Base-by-base conservation (phyloP, 2,888 invertebrate genomes). In the Hofmannophila pseudospretella region DNA sequence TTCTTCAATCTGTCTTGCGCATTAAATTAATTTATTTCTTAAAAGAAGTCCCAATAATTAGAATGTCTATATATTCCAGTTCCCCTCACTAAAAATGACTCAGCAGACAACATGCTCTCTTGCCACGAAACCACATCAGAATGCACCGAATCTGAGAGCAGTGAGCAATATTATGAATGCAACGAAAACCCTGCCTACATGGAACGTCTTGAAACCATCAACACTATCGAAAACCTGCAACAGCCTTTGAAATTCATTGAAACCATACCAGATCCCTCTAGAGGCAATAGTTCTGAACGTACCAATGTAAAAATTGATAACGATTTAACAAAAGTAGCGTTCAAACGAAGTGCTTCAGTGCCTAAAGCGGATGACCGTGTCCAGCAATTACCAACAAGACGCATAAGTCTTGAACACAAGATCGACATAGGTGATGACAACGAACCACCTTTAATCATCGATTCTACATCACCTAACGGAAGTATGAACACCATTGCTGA, bases 81-180 rank as follows among this genome's bases (percentile, higher is more conserved):
- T 60, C 82, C 85, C 0, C 65, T 86, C 4, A 75, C 70, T 16
- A 86, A 86, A 52, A 86, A 85, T 41, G 84, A 86, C 50, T 86
- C 86, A 0, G 85, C 86, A 0, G 86, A 86, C 42, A 86, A 86
- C 54, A 85, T 86, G 84, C 58, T 86, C 0, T 86, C 84, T 0
- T 85, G 88, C 46, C 84, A 80, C 39, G 88, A 88, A 60, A 87
- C 88, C 1, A 82, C 81, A 14, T 88, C 88, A 1, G 88, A 88
- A 54, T 88, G 88, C 44, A 88, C 88, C 0, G 88, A 88, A 51
- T 88, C 88, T 0, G 88, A 88, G 39, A 87, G 87, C 52, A 88
- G 88, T 42, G 88, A 88, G 47, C 88, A 88, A 46, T 88, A 70
- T 44, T 88, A 72, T 42, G 88, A 88, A 54, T 88, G 88, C 45